Evolutionary conservation across 2,113 vertebrate species (phyloP), one percentile per base, ranked within the genome.

Genomic region (Numida meleagris): DNA sequence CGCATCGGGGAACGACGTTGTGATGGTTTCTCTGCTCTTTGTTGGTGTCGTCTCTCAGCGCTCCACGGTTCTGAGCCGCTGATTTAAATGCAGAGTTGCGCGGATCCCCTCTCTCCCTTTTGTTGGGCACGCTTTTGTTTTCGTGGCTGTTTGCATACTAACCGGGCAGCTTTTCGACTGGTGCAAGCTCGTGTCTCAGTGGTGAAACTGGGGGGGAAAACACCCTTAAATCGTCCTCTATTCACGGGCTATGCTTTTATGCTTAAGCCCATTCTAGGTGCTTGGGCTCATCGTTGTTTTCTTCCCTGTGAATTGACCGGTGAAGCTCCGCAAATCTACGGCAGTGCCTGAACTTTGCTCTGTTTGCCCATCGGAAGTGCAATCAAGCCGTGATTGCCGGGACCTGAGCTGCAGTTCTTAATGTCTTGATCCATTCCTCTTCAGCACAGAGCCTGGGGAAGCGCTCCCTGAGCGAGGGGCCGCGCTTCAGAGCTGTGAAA

Each of bases 391-490:
- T 62, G 81, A 96, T 91, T 82, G 75, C 95, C 87, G 58, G 86
- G 88, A 86, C 93, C 81, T 18, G 81, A 96, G 91, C 78, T 66
- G 84, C 78, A 62, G 84, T 95, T 92, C 53, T 94, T 94, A 87
- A 90, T 92, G 90, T 79, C 76, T 55, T 55, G 89, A 93, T 93
- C 94, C 93, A 82, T 93, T 94, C 93, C 86, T 91, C 36, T 90
- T 94, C 93, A 87, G 66, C 78, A 82, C 55, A 0, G 66, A 88
- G 82, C 91, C 71, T 48, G 68, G 91, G 85, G 82, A 81, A 89
- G 89, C 62, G 58, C 78, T 94, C 86, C 95, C 94, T 76, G 89
- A 20, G 67, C 89, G 79, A n/a, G 96, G 43, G 66, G 90, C 88
- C 82, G 76, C 11, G 67, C 93, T 94, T 87, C 84, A 62, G 91